phyloP scores from a whole-genome alignment of 2,113 vertebrate species.

The Calidris pugnax region DNA sequence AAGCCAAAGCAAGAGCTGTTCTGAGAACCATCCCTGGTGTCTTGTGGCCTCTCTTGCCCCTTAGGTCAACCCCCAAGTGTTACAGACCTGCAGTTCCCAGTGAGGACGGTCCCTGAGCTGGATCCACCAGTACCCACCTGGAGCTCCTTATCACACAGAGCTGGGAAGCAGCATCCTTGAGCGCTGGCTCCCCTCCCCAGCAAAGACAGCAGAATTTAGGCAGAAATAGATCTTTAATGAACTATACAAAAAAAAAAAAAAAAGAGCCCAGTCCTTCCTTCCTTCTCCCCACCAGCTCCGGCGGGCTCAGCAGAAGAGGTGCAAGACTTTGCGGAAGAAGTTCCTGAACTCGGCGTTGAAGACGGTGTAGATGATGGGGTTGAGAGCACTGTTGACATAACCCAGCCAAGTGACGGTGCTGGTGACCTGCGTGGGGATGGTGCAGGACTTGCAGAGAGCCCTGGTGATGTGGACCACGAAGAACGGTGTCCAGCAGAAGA shows the following conservation, averaged over 20 bases:
- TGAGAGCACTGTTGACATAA: constrained; percentile 94
- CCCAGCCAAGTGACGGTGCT: constrained; percentile 96
- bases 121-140: neutral
- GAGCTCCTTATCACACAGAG: neutral
- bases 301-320: constrained; percentile 68
- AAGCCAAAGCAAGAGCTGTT: neutral
- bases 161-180: neutral
- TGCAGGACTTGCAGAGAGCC: constrained; percentile 83
- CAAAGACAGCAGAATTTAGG: neutral
- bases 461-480: constrained; percentile 91
- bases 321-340: constrained; percentile 87
- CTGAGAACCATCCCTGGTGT: neutral
- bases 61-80: neutral
- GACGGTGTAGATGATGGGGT: constrained; percentile 91
- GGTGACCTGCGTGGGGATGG: constrained; percentile 81
- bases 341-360: constrained; percentile 93
- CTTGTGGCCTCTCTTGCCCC: accelerated
- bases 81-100: neutral
- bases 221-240: constrained; percentile 70
- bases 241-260: constrained; percentile 54
- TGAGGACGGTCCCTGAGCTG: neutral
- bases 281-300: accelerated
- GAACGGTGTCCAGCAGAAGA: constrained; percentile 97
- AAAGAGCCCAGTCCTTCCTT: neutral
- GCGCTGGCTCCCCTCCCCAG: neutral